Evolutionary conservation across 2,113 vertebrate genomes (phyloP).

Genomic region (Lutjanus erythropterus): DNA sequence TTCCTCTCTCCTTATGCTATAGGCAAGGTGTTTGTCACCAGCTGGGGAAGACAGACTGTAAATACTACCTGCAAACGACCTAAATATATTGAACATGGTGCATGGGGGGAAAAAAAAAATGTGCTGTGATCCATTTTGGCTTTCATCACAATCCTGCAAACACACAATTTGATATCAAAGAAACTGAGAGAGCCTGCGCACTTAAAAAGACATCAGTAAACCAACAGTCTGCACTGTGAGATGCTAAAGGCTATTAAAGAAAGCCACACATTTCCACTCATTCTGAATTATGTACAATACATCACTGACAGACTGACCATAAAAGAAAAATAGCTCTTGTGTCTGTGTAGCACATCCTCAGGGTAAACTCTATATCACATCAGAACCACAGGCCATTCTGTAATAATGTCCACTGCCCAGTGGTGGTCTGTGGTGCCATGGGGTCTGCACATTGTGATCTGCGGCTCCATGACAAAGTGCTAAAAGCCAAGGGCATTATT

Average conservation of each 20-base stretch:
- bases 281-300: slow-evolving; percentile 65
- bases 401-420: slow-evolving; percentile 73
- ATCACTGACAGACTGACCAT: slow-evolving; percentile 61
- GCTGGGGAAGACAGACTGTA: slow-evolving; percentile 20
- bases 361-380: slow-evolving; percentile 66
- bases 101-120: slow-evolving; percentile 6
- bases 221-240: slow-evolving; percentile 38
- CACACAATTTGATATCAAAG: slow-evolving; percentile 67
- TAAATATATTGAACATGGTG: slow-evolving; percentile 37
- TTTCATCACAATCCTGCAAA: slow-evolving; percentile 54
- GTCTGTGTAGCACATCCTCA: slow-evolving; percentile 54
- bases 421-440: slow-evolving; percentile 71
- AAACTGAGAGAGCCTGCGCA: slow-evolving; percentile 11
- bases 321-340: slow-evolving; percentile 57
- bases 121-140: slow-evolving; percentile 35
- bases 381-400: slow-evolving; percentile 62
- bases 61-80: slow-evolving; percentile 43
- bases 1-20: slow-evolving; percentile 16
- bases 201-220: slow-evolving; percentile 69
- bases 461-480: slow-evolving; percentile 61
- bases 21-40: slow-evolving; percentile 25
- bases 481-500: slow-evolving; percentile 74
- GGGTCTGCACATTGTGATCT: slow-evolving; percentile 67
- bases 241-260: slow-evolving; percentile 57
- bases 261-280: slow-evolving; percentile 59